Conservation (phyloP, 2,113 vertebrate genomes). For the Hydropotes inermis region DNA sequence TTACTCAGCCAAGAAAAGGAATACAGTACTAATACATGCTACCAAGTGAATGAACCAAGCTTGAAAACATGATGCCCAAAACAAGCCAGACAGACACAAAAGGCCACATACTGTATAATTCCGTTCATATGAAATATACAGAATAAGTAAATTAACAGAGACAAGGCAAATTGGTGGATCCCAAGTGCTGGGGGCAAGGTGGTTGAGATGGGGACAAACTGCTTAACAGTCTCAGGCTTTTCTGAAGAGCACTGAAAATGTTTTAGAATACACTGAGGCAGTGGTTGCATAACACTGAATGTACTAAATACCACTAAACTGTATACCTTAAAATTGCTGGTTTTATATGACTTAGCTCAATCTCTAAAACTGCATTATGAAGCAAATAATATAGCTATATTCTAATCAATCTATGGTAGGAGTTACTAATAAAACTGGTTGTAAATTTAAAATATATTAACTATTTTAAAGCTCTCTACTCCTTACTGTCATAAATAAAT, state of each 20-base stretch:
- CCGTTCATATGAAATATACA: neutral
- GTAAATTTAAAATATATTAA: slow-evolving; percentile 4
- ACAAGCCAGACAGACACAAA: neutral
- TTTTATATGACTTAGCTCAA: neutral
- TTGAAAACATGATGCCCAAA: neutral
- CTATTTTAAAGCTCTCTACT: neutral
- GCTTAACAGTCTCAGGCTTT: neutral
- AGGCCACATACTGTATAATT: neutral
- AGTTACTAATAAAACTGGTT: neutral
- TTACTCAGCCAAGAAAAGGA: neutral
- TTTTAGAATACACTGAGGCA: neutral
- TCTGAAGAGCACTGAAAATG: neutral
- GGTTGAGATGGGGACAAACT: neutral
- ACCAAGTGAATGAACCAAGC: neutral
- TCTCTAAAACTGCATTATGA: neutral
- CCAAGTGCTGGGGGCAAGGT: neutral
- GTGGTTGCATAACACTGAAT: neutral
- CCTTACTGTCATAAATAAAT: neutral
- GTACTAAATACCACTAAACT: neutral
- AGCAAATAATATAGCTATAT: neutral
- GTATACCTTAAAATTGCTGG: neutral
- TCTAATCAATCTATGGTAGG: neutral
- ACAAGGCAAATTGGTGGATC: neutral
- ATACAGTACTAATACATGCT: neutral
- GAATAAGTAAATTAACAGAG: neutral